phyloP scores from a whole-genome alignment of 1,140 invertebrate genomes.

The Plectrocnemia conspersa region DNA sequence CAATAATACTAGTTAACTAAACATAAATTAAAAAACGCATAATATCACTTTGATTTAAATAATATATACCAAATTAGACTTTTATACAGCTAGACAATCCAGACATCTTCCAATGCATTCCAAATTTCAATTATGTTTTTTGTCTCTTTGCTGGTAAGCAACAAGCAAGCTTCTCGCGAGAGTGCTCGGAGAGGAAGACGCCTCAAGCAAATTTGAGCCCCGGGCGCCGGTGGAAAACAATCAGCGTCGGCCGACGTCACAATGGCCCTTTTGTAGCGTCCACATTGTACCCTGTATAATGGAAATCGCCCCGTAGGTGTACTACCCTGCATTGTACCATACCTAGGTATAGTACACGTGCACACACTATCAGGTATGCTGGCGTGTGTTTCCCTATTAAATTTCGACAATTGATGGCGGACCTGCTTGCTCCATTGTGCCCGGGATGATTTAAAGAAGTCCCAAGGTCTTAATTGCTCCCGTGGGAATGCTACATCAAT shows the following conservation, averaged over 20 bases:
- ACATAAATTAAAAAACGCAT: too few species aligned
- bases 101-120: too few species aligned
- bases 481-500: constrained; percentile 7
- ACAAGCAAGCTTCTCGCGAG: constrained; percentile 1
- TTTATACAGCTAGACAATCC: too few species aligned
- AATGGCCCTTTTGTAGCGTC: constrained; percentile 16
- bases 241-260: constrained; percentile 13
- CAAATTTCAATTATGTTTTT: not conserved
- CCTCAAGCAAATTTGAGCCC: not conserved
- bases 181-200: too few species aligned
- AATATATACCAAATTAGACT: too few species aligned
- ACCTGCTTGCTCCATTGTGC: constrained; percentile 10
- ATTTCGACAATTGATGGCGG: constrained; percentile 24
- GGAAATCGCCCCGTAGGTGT: not conserved
- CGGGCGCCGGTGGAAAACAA: constrained; percentile 10
- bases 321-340: not conserved
- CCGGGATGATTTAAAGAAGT: constrained; percentile 20
- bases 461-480: constrained; percentile 22
- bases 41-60: too few species aligned
- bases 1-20: too few species aligned
- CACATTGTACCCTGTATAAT: constrained; percentile 19
- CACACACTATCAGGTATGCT: not conserved
- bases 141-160: constrained; percentile 13
- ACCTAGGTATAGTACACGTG: not conserved
- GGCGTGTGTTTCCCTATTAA: constrained; percentile 25